Evolutionary conservation across 92 coral and sea anemone species (phyloP), one percentile per base, ranked within the genome.

Genomic region (Palythoa caribaeorum): DNA sequence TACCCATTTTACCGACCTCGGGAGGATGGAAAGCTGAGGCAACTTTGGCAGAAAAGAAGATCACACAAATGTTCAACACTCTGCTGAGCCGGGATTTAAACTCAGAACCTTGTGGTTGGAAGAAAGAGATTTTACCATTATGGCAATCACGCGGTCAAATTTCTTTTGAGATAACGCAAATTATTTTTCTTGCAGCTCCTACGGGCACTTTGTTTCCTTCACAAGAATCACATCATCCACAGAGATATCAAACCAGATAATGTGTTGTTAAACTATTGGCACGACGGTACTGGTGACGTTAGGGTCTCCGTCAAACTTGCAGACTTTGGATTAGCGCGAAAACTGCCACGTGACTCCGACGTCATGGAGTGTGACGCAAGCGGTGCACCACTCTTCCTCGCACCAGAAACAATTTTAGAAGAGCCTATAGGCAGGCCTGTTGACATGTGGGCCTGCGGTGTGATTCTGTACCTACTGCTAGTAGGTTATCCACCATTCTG

Each of bases 401-500:
- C 99, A 3, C 99, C 99, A 20, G 99, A 97, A 86, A 97, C 99
- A 63, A 95, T 97, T 37, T 89, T 97, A 62, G 98, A 95, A 79
- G 96, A 94, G 52, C 94, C 97, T 2, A 87, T 97, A 13, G 98
- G 99, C 21, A 83, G 92, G 38, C 94, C 99, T 9, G 99, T 97
- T 73, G 99, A 97, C 77, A 81, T 94, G 44, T 97, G 99, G 99
- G 89, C 99, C 10, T 87, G 94, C 38, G 99, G 99, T 0, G 95
- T 97, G 8, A 90, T 97, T 13, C 35, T 97, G 55, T 94, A 97
- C 76, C 90, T 97, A 4, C 74, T 97, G 38, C 88, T 97, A 15
- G 95, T 92, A n/a, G 99, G 99, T 3, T 91, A 96, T 47, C 99
- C 99, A 60, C 99, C 99, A 79, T 97, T 97, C 77, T 97, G 99